A percentile compares a stretch with the other conserved stretches of the same genome.
phyloP scores from a whole-genome alignment of 2,888 invertebrate genomes.

The Chymomyza procnemis region DNA sequence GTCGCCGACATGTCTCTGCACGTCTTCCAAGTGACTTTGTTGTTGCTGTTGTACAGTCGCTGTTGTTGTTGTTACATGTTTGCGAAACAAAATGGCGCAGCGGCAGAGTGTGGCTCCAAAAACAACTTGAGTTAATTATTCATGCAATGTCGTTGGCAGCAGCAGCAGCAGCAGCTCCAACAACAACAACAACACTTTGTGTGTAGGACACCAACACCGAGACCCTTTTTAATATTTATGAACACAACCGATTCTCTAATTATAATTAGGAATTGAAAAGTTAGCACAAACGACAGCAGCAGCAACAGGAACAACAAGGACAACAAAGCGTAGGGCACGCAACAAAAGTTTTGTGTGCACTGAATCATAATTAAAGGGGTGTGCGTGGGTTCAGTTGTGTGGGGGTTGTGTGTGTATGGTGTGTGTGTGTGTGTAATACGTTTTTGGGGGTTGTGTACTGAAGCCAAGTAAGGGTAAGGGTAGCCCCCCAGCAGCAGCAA shows the following conservation, averaged over 20 bases:
- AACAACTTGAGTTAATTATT: slow-evolving; percentile 71
- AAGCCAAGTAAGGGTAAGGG: not conserved
- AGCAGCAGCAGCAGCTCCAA: slow-evolving; percentile 31
- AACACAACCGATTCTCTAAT: slow-evolving; percentile 75
- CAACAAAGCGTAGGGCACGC: slow-evolving; percentile 57
- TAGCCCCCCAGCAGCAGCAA: not conserved
- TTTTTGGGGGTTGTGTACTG: not conserved
- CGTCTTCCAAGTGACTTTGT: slow-evolving; percentile 30
- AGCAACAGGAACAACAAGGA: slow-evolving; percentile 28
- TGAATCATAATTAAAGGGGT: slow-evolving; percentile 71
- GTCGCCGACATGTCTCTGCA: slow-evolving; percentile 44
- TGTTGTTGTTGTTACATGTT: slow-evolving; percentile 33
- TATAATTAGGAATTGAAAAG: slow-evolving; percentile 77
- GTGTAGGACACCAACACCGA: slow-evolving; percentile 30
- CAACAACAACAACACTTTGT: slow-evolving; percentile 18
- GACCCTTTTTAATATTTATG: slow-evolving; percentile 74
- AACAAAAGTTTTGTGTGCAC: slow-evolving; percentile 69
- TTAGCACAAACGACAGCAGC: slow-evolving; percentile 60
- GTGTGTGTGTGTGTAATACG: too few species aligned
- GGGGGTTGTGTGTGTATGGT: not conserved
- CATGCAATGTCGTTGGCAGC: slow-evolving; percentile 68
- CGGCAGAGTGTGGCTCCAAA: slow-evolving; percentile 15
- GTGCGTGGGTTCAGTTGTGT: slow-evolving; percentile 19
- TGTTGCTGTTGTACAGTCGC: slow-evolving; percentile 25
- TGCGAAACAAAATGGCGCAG: slow-evolving; percentile 63